phyloP scores from a whole-genome alignment of 2,888 invertebrate species.

The Lottia gigantea region DNA sequence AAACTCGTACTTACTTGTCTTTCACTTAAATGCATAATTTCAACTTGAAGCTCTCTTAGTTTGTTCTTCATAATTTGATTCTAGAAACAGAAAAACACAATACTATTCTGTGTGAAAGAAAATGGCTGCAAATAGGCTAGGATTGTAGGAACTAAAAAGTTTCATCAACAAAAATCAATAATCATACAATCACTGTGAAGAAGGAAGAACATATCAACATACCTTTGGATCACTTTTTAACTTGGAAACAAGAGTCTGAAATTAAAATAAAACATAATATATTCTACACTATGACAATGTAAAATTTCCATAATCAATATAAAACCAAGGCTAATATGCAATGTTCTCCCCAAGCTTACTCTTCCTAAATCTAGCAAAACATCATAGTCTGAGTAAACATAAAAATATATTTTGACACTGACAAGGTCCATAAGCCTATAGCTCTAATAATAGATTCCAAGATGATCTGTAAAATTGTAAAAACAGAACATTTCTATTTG shows the following conservation, averaged over 20 bases:
- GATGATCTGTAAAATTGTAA: no score
- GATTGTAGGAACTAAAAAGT: conserved; percentile 33
- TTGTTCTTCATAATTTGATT: conserved; percentile 50
- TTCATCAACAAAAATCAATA: conserved; percentile 58
- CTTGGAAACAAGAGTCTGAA: conserved; percentile 59
- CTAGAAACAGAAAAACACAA: conserved; percentile 42
- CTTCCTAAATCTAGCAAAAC: no score
- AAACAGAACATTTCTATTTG: no score
- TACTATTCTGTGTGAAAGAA: conserved; percentile 20
- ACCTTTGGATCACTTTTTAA: conserved; percentile 61
- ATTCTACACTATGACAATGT: no score
- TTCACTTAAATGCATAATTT: conserved; percentile 59
- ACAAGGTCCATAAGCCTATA: no score
- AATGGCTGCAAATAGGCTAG: conserved; percentile 33
- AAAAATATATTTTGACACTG: no score
- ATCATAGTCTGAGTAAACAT: no score
- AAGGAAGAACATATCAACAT: conserved; percentile 31
- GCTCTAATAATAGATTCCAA: no score
- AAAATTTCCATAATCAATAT: no score
- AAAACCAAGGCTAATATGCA: no score
- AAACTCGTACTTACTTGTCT: conserved; percentile 61
- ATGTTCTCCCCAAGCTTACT: no score
- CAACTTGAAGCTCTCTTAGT: conserved; percentile 56
- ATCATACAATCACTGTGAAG: conserved; percentile 27
- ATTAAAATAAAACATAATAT: conserved; percentile 25